Conservation (phyloP, 1,140 invertebrate species). For the Oreohelix idahoensis region DNA sequence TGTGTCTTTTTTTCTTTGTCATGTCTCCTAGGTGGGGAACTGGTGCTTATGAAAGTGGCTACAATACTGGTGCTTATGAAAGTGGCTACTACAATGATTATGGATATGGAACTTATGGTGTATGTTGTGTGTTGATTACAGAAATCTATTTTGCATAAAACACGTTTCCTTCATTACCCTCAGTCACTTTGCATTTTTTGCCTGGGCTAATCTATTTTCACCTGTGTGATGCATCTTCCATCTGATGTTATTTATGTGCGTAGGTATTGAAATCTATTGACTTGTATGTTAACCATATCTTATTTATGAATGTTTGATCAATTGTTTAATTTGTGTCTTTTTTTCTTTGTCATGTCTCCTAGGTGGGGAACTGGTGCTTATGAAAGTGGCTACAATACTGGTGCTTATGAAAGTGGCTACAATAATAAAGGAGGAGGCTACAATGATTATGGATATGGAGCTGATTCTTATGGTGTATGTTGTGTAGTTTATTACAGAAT, state of each 20-base stretch:
- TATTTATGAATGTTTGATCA: not conserved
- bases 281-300: too few species aligned
- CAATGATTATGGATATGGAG: constrained; percentile 31
- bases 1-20: not conserved
- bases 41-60: constrained; percentile 41
- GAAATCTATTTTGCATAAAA: too few species aligned
- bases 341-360: not conserved
- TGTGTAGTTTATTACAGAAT: not conserved
- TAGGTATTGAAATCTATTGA: too few species aligned
- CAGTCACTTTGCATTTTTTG: too few species aligned
- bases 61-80: too few species aligned
- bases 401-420: constrained; percentile 40
- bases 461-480: constrained; percentile 13
- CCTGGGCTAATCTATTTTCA: too few species aligned
- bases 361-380: constrained; percentile 35
- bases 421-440: constrained; percentile 15
- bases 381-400: constrained; percentile 40
- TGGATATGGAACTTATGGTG: constrained; percentile 12
- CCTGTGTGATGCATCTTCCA: too few species aligned
- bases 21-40: constrained; percentile 16
- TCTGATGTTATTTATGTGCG: too few species aligned
- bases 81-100: constrained; percentile 35
- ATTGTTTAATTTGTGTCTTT: not conserved
- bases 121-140: too few species aligned
- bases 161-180: too few species aligned